Conservation (phyloP, 2,797 vertebrate genomes). For the Acanthis flammea region DNA sequence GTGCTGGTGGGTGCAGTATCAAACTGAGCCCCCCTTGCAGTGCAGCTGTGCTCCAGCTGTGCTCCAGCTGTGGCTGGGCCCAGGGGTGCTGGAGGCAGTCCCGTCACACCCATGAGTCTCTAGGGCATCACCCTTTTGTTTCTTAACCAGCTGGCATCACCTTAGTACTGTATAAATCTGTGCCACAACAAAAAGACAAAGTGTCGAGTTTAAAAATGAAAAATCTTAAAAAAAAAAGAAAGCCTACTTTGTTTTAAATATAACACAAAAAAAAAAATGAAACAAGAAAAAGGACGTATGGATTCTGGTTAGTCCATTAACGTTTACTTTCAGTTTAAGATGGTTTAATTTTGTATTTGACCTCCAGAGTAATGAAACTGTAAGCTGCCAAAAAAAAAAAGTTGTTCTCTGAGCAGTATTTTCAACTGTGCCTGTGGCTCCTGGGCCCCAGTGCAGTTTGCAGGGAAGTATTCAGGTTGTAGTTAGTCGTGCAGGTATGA, state of each 20-base stretch:
- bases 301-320: slow-evolving; percentile 64
- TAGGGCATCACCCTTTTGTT: slow-evolving; percentile 18
- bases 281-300: neutral
- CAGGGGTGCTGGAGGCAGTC: slow-evolving; percentile 44
- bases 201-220: neutral
- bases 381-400: slow-evolving; percentile 63
- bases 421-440: slow-evolving; percentile 47
- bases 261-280: fast-evolving
- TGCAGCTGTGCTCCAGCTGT: neutral
- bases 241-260: neutral
- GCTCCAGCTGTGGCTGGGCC: neutral
- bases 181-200: slow-evolving; percentile 2
- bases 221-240: no score
- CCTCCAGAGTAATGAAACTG: slow-evolving; percentile 50
- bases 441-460: slow-evolving; percentile 14
- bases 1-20: neutral
- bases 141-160: slow-evolving; percentile 30
- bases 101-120: slow-evolving; percentile 23
- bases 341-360: slow-evolving; percentile 51
- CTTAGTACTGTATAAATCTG: slow-evolving; percentile 60
- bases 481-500: slow-evolving; percentile 46
- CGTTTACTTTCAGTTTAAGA: slow-evolving; percentile 24
- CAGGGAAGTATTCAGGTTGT: slow-evolving; percentile 66
- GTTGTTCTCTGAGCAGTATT: slow-evolving; percentile 66
- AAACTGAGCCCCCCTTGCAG: neutral